Evolutionary conservation across 2,888 invertebrate species (phyloP).

Genomic region (Tricholauxania praeusta): DNA sequence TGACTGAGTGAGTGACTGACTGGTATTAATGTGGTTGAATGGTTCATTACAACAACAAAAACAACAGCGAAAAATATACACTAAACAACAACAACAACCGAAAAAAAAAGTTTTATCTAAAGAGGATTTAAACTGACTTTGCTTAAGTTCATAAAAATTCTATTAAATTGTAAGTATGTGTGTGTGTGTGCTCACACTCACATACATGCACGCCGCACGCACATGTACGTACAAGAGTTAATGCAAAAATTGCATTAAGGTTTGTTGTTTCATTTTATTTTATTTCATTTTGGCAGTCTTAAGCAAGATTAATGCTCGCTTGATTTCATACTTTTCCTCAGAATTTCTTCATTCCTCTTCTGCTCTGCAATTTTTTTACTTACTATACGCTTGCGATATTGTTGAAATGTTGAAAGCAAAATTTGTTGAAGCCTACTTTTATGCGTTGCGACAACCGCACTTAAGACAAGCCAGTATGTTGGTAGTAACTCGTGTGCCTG

Average conservation of each 20-base stretch:
- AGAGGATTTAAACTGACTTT: constrained; percentile 23
- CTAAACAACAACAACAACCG: not conserved
- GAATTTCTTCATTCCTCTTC: no score
- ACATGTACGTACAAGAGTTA: constrained; percentile 6
- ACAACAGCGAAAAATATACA: no score
- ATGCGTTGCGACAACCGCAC: constrained; percentile 4
- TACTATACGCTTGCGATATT: no score
- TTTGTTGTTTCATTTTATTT: not conserved
- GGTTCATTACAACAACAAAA: constrained; percentile 3
- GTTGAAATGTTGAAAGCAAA: no score
- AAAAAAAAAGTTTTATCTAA: not conserved
- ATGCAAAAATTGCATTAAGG: constrained; percentile 33
- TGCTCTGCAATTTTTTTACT: no score
- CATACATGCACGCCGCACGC: not conserved
- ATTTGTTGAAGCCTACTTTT: constrained; percentile 5
- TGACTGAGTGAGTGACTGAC: not conserved
- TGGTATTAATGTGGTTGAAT: constrained; percentile 18
- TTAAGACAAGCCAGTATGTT: not conserved
- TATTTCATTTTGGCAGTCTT: not conserved
- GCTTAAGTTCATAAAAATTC: constrained; percentile 29
- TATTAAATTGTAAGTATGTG: constrained; percentile 6
- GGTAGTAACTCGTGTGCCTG: no score
- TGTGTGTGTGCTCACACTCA: not conserved
- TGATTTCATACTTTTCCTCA: no score
- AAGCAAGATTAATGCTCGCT: constrained; percentile 22